These are phyloP conservation scores for Sorex fumeus DNA, from an alignment of 2,113 vertebrate species.

Conservation along the genomic window DNA sequence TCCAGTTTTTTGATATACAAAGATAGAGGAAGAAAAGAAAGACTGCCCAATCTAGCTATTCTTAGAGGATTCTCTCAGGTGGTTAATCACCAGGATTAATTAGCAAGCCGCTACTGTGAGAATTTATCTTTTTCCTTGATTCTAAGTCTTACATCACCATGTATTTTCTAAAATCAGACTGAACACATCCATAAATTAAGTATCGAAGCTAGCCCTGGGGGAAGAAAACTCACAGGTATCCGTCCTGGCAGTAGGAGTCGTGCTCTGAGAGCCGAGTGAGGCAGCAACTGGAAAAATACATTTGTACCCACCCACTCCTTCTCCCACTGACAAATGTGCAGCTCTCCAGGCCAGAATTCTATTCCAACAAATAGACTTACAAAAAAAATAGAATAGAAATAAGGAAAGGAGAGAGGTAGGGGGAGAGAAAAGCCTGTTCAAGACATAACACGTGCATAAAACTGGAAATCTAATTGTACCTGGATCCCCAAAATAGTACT, in stretches of 20 bases:
- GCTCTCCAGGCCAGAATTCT: slow-evolving; percentile 72
- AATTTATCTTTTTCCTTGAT: slow-evolving; percentile 70
- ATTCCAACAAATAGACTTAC: slow-evolving; percentile 69
- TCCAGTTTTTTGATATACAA: slow-evolving; percentile 61
- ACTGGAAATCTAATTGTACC: slow-evolving; percentile 56
- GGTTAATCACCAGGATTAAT: slow-evolving; percentile 78
- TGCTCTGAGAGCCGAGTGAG: slow-evolving; percentile 64
- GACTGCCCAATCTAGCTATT: slow-evolving; percentile 57
- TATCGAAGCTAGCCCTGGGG: background rate
- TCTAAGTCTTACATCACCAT: slow-evolving; percentile 66
- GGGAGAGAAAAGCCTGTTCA: background rate
- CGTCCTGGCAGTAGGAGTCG: slow-evolving; percentile 58
- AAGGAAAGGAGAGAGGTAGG: background rate
- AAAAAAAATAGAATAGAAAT: background rate
- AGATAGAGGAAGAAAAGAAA: slow-evolving; percentile 1
- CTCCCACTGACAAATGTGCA: slow-evolving; percentile 83
- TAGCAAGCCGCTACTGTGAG: slow-evolving; percentile 65
- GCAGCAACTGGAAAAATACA: slow-evolving; percentile 72
- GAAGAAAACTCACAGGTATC: slow-evolving; percentile 63
- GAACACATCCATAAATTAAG: slow-evolving; percentile 52
- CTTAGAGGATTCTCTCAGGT: slow-evolving; percentile 77
- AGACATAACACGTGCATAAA: slow-evolving; percentile 72
- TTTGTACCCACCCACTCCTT: slow-evolving; percentile 80
- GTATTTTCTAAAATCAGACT: slow-evolving; percentile 75
- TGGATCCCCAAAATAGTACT: slow-evolving; percentile 36